Evolutionary conservation across 1,140 invertebrate genomes (phyloP), one percentile per base, ranked within the genome.

Genomic region (Brachionus paranguensis): DNA sequence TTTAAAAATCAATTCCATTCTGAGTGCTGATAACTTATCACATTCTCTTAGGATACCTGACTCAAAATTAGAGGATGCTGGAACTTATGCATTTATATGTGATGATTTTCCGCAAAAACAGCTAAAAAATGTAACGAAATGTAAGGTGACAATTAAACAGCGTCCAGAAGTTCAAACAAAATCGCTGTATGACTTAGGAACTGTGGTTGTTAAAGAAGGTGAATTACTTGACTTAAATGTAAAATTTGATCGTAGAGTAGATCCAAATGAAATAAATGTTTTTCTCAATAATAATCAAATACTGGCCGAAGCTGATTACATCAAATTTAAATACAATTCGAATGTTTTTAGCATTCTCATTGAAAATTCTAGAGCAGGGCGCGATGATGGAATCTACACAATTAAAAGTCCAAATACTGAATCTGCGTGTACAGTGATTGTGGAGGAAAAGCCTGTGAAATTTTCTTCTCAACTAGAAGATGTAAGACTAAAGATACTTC

Each of bases 141-240:
- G 78, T 10, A 4, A 1, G 20, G 78, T 81, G 5, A 81, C n/a
- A 12, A 53, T 81, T 20, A 60, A 68, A 33, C 20, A 24, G 20
- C 50, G n/a, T 12, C 78, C 78, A 60, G 78, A 81, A 81, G 60
- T 60, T 27, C 50, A 60, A 24, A 60, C 64, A 1, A 60, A 45
- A 14, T 60, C 78, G 5, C 33, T 81, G 24, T 37, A 81, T 27
- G 53, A 81, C n/a, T 45, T 81, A 60, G 53, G 50, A 2, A 64
- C 10, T 3, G 37, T 79, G 3, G 53, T 24, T 20, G 24, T 68
- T 12, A 81, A 81, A 68, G 78, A 81, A 29, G 79, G 60, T 2
- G 79, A 83, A 37, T 14, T 55, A 11, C 10, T 83, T 5, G 27
- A 20, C 2, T 24, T 83, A 11, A 20, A 14, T 37, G 33, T 65